Evolutionary conservation across 2,113 vertebrate species (phyloP).

Genomic region (Nothocercus julius): DNA sequence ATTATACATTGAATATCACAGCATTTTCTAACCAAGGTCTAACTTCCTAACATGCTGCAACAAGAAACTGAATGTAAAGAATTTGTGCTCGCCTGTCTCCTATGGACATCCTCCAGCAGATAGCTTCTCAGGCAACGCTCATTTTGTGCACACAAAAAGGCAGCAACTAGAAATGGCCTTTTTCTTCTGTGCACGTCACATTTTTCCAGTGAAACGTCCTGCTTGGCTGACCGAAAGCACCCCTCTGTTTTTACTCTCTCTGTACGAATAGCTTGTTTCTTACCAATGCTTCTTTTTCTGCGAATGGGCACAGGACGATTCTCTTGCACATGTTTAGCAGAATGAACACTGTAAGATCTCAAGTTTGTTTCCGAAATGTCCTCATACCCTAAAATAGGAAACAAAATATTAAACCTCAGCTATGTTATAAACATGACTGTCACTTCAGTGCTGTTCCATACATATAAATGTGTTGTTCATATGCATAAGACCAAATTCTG

Average conservation of each 20-base stretch:
- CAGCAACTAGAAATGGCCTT: conserved; percentile 39
- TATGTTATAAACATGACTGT: not conserved
- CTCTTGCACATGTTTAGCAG: conserved; percentile 82
- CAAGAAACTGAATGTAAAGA: conserved; percentile 91
- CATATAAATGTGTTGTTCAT: not conserved
- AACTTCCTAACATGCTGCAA: conserved; percentile 80
- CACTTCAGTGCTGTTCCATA: accelerated
- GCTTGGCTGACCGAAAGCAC: conserved; percentile 34
- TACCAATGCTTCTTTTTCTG: conserved; percentile 94
- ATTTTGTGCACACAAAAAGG: conserved; percentile 18
- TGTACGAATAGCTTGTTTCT: conserved; percentile 68
- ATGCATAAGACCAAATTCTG: not conserved
- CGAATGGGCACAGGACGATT: conserved; percentile 87
- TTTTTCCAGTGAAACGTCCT: conserved; percentile 36
- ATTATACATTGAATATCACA: conserved; percentile 59
- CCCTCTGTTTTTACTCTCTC: not conserved
- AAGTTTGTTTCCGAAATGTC: conserved; percentile 85
- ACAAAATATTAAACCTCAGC: conserved; percentile 10
- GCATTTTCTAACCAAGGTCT: conserved; percentile 61
- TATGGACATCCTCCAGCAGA: conserved; percentile 69
- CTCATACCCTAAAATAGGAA: conserved; percentile 83
- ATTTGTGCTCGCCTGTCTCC: conserved; percentile 78
- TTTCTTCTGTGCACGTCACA: not conserved
- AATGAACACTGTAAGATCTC: conserved; percentile 80
- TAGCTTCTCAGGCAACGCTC: conserved; percentile 35